Conservation (phyloP, 2,797 vertebrate species). For the Sternarchorhynchus goeldii region DNA sequence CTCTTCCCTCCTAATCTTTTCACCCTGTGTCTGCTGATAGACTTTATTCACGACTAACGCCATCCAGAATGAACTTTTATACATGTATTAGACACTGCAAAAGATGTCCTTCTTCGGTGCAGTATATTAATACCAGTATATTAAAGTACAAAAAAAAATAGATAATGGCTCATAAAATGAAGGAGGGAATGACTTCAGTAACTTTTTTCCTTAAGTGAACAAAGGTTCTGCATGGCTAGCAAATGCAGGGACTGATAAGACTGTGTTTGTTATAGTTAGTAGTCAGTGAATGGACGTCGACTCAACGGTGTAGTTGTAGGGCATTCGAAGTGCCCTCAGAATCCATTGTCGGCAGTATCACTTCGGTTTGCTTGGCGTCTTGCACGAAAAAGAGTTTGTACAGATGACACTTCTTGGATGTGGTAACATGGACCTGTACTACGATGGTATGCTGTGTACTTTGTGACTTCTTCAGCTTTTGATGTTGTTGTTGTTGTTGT, state of each 20-base stretch:
- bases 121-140: conserved; percentile 1
- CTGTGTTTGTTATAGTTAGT: neutral
- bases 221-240: neutral
- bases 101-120: neutral
- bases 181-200: neutral
- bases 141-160: neutral
- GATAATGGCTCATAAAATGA: neutral
- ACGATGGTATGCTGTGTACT: conserved; percentile 46
- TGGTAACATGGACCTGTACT: conserved; percentile 54
- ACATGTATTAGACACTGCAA: neutral
- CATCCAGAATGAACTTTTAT: neutral
- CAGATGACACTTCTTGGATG: conserved; percentile 7
- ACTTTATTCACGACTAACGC: conserved; percentile 9
- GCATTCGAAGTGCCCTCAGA: neutral
- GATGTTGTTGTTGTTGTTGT: conserved; percentile 55
- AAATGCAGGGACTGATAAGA: neutral
- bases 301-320: neutral
- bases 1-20: conserved; percentile 29
- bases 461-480: conserved; percentile 31
- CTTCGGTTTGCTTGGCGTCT: conserved; percentile 43
- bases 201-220: neutral
- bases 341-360: neutral
- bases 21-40: conserved; percentile 6
- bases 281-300: conserved; percentile 9
- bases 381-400: conserved; percentile 64